Conservation (phyloP, 2,888 invertebrate species). For the Ariolimax columbianus region DNA sequence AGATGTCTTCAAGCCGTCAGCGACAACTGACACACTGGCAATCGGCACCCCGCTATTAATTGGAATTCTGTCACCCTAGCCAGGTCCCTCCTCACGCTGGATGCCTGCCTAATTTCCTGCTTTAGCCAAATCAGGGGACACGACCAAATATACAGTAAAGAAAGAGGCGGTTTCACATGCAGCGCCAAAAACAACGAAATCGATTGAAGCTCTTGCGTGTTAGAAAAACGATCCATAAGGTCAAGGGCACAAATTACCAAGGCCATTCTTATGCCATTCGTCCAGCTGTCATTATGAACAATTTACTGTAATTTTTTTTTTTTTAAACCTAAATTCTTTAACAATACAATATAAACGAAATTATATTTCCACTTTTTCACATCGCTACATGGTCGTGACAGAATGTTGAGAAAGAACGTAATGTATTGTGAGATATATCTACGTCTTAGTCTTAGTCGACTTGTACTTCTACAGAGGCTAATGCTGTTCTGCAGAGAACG, state of each 20-base stretch:
- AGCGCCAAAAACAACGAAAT: not conserved
- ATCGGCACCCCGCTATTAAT: slow-evolving; percentile 35
- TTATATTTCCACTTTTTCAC: too few species aligned
- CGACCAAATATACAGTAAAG: not conserved
- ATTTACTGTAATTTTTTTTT: too few species aligned
- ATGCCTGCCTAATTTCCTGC: slow-evolving; percentile 47
- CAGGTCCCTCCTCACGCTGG: slow-evolving; percentile 44
- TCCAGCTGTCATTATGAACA: too few species aligned
- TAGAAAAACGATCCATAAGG: not conserved
- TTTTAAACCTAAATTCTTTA: not conserved
- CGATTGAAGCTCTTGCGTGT: not conserved
- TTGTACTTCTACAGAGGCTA: too few species aligned
- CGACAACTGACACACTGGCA: slow-evolving; percentile 38
- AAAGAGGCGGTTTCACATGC: not conserved
- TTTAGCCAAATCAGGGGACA: slow-evolving; percentile 29
- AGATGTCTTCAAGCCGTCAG: slow-evolving; percentile 45
- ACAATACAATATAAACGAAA: not conserved
- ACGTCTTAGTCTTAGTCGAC: too few species aligned
- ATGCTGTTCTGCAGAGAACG: too few species aligned
- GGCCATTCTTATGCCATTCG: too few species aligned
- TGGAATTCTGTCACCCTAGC: slow-evolving; percentile 52
- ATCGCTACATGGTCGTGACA: too few species aligned
- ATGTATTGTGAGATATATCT: too few species aligned
- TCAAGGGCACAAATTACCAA: not conserved
- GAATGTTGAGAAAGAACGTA: too few species aligned